Evolutionary conservation across 1,140 invertebrate genomes (phyloP).

Genomic region (Neodiprion fabricii): DNA sequence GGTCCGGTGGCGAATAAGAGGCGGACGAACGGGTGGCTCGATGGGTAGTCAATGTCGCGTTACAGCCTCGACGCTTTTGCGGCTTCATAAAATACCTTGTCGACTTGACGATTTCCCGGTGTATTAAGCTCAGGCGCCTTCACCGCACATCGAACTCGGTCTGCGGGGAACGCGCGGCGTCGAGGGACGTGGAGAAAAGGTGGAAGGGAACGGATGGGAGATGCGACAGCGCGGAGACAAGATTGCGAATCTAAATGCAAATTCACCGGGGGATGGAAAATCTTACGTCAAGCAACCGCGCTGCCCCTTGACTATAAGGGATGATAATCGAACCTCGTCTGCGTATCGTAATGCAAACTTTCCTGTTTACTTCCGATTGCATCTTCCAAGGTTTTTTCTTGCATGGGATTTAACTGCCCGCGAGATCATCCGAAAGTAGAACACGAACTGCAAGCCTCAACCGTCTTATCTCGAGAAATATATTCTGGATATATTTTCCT

Average conservation of each 20-base stretch:
- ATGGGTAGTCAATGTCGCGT: neutral
- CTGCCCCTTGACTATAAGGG: neutral
- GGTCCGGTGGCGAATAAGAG: neutral
- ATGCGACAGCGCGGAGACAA: slow-evolving; percentile 11
- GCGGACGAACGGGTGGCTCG: neutral
- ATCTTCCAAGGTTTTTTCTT: no score
- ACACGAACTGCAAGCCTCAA: no score
- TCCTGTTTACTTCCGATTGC: neutral
- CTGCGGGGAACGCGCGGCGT: neutral
- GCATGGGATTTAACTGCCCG: no score
- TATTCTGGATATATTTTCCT: no score
- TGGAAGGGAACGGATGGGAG: neutral
- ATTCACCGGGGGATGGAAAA: slow-evolving; percentile 8
- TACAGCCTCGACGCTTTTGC: neutral
- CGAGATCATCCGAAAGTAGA: no score
- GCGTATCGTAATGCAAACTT: neutral
- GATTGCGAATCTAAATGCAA: slow-evolving; percentile 18
- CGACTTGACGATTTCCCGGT: slow-evolving; percentile 9
- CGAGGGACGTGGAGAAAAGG: neutral
- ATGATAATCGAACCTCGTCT: neutral
- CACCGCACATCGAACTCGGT: neutral
- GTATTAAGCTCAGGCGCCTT: neutral
- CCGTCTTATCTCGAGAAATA: no score
- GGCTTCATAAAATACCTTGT: neutral
- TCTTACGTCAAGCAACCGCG: slow-evolving; percentile 13